These are phyloP conservation scores for Dendrolimus pini DNA, from an alignment of 2,888 invertebrate genomes.

Conservation along the genomic window DNA sequence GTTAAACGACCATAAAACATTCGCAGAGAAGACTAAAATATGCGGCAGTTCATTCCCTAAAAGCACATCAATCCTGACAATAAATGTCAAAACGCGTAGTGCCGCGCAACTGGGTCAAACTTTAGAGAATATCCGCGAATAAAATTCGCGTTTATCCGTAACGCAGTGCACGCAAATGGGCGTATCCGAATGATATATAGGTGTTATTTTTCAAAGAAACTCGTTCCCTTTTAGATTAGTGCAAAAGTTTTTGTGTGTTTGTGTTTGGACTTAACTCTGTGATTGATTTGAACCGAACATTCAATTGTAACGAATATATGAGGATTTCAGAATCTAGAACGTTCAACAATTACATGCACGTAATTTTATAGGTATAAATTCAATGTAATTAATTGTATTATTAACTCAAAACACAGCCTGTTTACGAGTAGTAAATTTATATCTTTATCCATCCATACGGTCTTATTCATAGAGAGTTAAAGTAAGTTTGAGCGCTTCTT, in stretches of 20 bases:
- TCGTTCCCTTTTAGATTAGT: slow-evolving; percentile 23
- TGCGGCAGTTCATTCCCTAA: not conserved
- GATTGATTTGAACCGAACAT: not conserved
- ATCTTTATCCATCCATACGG: too few relatives aligned
- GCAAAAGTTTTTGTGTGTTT: slow-evolving; percentile 8
- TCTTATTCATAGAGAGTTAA: too few relatives aligned
- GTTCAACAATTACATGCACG: too few relatives aligned
- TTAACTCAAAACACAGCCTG: too few relatives aligned
- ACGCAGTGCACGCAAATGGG: slow-evolving; percentile 19
- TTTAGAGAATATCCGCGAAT: slow-evolving; percentile 10
- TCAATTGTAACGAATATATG: not conserved
- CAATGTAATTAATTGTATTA: too few relatives aligned
- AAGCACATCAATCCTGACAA: slow-evolving; percentile 3
- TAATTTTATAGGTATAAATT: too few relatives aligned
- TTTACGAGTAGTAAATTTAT: too few relatives aligned
- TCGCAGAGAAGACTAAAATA: not conserved
- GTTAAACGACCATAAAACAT: not conserved
- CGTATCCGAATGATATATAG: slow-evolving; percentile 32
- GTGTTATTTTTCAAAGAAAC: slow-evolving; percentile 30
- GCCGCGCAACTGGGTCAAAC: slow-evolving; percentile 30
- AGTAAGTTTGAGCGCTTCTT: too few relatives aligned
- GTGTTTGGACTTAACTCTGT: not conserved
- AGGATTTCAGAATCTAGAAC: too few relatives aligned
- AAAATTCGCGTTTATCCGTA: slow-evolving; percentile 13
- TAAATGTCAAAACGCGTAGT: not conserved